Base-by-base conservation (phyloP, 2,888 invertebrate species). In the Scaptodrosophila latifasciaeformis region DNA sequence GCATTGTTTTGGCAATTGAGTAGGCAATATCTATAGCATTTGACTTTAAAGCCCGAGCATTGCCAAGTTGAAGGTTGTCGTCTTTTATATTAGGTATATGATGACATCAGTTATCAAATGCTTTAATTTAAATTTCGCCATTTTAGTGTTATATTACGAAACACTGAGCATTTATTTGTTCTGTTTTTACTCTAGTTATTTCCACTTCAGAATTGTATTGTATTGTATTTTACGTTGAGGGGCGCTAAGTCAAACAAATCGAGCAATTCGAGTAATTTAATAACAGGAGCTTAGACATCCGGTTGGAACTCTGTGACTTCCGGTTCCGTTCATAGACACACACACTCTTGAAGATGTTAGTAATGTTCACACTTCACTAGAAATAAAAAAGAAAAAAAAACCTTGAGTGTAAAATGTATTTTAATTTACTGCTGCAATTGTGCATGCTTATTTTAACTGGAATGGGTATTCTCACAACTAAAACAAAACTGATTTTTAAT, bases 281-380 rank as follows among this genome's bases (percentile, higher is more conserved):
- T 59, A 66, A 53, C 50, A 63, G 54, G 54, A 63, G 54, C 62
- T 65, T 34, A 13, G 44, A 51, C 52, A 53, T 67, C 64, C 67
- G 67, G 39, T 37, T 47, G 55, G 53, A 62, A 58, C 60, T 47
- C 55, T 48, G 40, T 12, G 24, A 59, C 69, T 61, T 65, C 69
- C 72, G 69, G 40, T 68, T 71, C 65, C 69, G 65, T 39, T 59
- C 27, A 35, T n/a, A n/a, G n/a, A n/a, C n/a, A n/a, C n/a, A n/a
- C n/a, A n/a, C n/a, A n/a, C n/a, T n/a, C n/a, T n/a, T n/a, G n/a
- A n/a, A n/a, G n/a, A n/a, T n/a, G n/a, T n/a, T n/a, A n/a, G n/a
- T n/a, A n/a, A n/a, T n/a, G n/a, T n/a, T n/a, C n/a, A n/a, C n/a
- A n/a, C n/a, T n/a, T n/a, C n/a, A n/a, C n/a, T n/a, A n/a, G n/a